These are phyloP conservation scores for Eristalis intricaria DNA, from an alignment of 2,888 invertebrate genomes.

Conservation along the genomic window DNA sequence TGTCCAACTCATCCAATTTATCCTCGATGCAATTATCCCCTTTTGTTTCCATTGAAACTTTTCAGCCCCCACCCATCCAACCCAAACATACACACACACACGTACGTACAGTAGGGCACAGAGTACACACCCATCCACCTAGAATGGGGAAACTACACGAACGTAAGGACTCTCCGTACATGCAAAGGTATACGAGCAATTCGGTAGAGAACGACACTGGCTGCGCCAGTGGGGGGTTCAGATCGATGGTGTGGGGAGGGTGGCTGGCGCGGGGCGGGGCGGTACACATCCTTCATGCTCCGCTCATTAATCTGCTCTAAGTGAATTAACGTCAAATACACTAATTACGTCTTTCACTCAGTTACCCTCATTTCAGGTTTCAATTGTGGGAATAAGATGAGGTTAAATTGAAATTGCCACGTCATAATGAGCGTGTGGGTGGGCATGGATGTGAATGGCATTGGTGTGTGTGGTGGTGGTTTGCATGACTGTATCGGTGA, in stretches of 20 bases:
- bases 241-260: not conserved
- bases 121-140: conserved; percentile 14
- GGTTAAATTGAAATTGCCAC: conserved; percentile 73
- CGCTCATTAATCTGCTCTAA: conserved; percentile 74
- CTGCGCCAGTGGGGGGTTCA: conserved; percentile 6
- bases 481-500: conserved; percentile 5
- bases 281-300: conserved; percentile 72
- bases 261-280: conserved; percentile 11
- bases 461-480: not conserved
- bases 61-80: conserved; percentile 1
- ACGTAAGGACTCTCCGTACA: conserved; percentile 23
- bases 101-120: not conserved
- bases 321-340: conserved; percentile 75
- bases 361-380: conserved; percentile 74
- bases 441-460: conserved; percentile 16
- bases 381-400: conserved; percentile 73
- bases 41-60: conserved; percentile 55
- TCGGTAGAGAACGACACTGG: not conserved
- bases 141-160: conserved; percentile 34
- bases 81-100: conserved; percentile 9
- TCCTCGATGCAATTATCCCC: conserved; percentile 65
- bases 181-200: conserved; percentile 2
- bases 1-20: conserved; percentile 47
- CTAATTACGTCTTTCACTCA: conserved; percentile 75
- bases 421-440: conserved; percentile 58